phyloP scores from a whole-genome alignment of 2,797 vertebrate species.

The Tangara arthus region DNA sequence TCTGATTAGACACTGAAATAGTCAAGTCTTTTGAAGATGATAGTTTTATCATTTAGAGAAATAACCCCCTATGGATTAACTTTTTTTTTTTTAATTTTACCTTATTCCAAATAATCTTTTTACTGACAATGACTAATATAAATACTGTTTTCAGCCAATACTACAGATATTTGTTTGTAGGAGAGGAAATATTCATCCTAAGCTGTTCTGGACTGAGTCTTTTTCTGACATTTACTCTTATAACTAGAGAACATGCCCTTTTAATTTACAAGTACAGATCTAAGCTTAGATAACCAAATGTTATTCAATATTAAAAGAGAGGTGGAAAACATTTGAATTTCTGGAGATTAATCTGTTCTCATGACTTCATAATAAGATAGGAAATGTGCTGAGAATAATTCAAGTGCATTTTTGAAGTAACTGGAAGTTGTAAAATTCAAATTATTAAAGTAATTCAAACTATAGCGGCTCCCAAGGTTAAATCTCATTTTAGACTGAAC shows the following conservation, averaged over 20 bases:
- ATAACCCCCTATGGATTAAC: fast-evolving
- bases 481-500: not conserved
- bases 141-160: not conserved
- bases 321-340: not conserved
- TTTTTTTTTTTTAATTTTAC: not conserved
- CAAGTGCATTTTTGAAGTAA: not conserved
- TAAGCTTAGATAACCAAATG: not conserved
- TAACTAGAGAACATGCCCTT: not conserved
- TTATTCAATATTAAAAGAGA: not conserved
- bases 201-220: not conserved
- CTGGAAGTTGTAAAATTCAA: conserved; percentile 20
- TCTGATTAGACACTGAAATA: not conserved
- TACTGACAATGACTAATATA: not conserved
- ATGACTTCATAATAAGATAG: conserved; percentile 24
- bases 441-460: not conserved
- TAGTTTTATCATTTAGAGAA: not conserved
- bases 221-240: not conserved
- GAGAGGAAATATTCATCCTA: not conserved
- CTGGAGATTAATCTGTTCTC: conserved; percentile 16
- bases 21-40: not conserved
- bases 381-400: conserved; percentile 27
- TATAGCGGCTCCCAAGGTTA: not conserved
- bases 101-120: not conserved
- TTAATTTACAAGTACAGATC: conserved; percentile 1
- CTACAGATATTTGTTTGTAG: not conserved